Percentiles rank a stretch among this genome's conserved stretches.
Conservation (phyloP, 2,113 vertebrate genomes). For the Petromus typicus region DNA sequence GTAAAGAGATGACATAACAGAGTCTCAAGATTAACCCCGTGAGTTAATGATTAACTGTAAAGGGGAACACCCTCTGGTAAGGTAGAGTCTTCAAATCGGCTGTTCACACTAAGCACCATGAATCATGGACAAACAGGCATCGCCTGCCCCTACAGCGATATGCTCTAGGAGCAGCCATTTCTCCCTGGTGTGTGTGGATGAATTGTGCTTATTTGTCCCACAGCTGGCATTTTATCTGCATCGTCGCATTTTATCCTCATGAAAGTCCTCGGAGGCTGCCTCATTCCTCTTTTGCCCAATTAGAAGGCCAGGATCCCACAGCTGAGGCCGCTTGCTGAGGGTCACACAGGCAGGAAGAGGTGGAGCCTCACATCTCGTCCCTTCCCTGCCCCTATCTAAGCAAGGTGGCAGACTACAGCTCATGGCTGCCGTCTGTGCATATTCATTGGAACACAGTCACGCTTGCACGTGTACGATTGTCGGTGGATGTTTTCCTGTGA, state of each 20-base stretch:
- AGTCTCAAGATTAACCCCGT: neutral
- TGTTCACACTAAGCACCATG: neutral
- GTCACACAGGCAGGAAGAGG: accelerated
- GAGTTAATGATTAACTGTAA: neutral
- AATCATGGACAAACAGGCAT: accelerated
- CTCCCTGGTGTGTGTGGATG: neutral
- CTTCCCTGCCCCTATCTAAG: neutral
- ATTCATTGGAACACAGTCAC: neutral
- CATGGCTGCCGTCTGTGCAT: neutral
- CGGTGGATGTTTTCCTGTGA: neutral
- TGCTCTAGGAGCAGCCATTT: neutral
- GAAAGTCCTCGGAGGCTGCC: neutral
- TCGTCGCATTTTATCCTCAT: neutral
- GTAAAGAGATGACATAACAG: accelerated
- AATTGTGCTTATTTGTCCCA: neutral
- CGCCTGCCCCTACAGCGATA: accelerated
- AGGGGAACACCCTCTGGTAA: no score
- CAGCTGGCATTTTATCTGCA: neutral
- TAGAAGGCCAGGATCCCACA: neutral
- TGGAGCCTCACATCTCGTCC: neutral
- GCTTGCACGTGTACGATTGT: no score
- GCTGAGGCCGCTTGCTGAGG: neutral
- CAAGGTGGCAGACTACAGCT: neutral
- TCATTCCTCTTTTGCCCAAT: neutral
- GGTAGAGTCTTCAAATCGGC: no score